phyloP scores from a whole-genome alignment of 2,113 vertebrate species.

The Alligator sinensis region DNA sequence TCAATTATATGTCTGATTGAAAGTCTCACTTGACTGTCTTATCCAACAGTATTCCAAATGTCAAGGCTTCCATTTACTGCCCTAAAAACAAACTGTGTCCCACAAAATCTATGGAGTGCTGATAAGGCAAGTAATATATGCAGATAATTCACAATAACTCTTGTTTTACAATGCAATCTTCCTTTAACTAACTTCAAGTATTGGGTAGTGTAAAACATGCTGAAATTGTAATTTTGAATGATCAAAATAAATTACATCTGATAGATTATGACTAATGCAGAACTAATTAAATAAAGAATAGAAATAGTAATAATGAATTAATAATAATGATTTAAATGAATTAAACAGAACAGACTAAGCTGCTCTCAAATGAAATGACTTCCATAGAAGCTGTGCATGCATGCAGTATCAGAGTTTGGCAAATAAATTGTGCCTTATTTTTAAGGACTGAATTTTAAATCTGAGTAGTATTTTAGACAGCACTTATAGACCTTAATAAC shows the following conservation, averaged over 20 bases:
- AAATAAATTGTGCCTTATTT: slow-evolving; percentile 83
- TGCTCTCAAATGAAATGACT: slow-evolving; percentile 79
- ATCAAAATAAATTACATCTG: slow-evolving; percentile 83
- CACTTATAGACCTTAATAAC: slow-evolving; percentile 44
- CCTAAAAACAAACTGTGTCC: background rate
- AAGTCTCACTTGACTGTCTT: background rate
- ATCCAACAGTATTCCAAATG: background rate
- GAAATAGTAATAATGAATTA: slow-evolving; percentile 87
- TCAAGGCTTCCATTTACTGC: background rate
- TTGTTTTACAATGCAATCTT: slow-evolving; percentile 49
- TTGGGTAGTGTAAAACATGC: slow-evolving; percentile 78
- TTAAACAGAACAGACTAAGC: slow-evolving; percentile 81
- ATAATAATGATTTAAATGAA: slow-evolving; percentile 84
- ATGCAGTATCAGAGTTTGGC: slow-evolving; percentile 74
- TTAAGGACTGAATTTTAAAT: slow-evolving; percentile 79
- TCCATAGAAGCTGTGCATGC: slow-evolving; percentile 80
- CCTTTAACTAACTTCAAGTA: slow-evolving; percentile 68
- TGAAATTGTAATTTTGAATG: slow-evolving; percentile 78
- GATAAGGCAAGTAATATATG: background rate
- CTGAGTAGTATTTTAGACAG: slow-evolving; percentile 63
- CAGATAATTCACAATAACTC: background rate
- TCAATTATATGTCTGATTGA: rapidly evolving
- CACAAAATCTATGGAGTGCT: background rate
- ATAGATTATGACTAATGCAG: slow-evolving; percentile 84
- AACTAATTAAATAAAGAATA: slow-evolving; percentile 85